A percentile compares a stretch with the other conserved stretches of the same genome.
Evolutionary conservation across 1,140 invertebrate species (phyloP).

Genomic region (Drosophila ohnishii): DNA sequence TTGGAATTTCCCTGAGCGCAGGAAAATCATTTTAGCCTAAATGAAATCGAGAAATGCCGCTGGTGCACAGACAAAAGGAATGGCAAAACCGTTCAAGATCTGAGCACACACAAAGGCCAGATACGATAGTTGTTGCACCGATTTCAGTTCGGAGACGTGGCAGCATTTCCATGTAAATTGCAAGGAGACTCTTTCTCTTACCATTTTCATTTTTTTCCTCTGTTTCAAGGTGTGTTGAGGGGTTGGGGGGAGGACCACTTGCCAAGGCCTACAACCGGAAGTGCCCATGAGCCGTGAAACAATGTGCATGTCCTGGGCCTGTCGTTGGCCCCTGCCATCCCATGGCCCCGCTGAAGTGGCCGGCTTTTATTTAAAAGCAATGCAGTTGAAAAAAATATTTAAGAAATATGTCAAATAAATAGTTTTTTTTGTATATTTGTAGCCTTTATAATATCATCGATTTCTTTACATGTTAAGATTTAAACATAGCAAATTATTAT

Average conservation of each 20-base stretch:
- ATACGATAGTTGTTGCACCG: slow-evolving; percentile 15
- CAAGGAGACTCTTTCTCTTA: slow-evolving; percentile 9
- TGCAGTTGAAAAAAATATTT: not conserved
- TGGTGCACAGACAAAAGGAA: slow-evolving; percentile 23
- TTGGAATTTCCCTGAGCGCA: slow-evolving; percentile 21
- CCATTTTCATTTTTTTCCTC: not conserved
- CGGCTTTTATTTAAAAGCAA: not conserved
- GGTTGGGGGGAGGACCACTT: not conserved
- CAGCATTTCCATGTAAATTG: slow-evolving; percentile 34
- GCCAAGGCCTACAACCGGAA: slow-evolving; percentile 41
- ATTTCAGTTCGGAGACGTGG: slow-evolving; percentile 13
- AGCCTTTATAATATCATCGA: not conserved
- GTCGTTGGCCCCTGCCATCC: not conserved
- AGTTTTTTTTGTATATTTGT: not conserved
- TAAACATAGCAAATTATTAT: no score
- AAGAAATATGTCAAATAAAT: no score
- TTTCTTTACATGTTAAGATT: no score
- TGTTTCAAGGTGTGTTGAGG: not conserved
- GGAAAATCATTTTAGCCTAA: slow-evolving; percentile 15
- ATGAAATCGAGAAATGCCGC: slow-evolving; percentile 14
- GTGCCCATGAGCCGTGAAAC: slow-evolving; percentile 25
- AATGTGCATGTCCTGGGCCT: slow-evolving; percentile 18
- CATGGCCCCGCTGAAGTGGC: not conserved
- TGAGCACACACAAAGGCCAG: slow-evolving; percentile 18
- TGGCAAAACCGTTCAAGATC: slow-evolving; percentile 18